Evolutionary conservation across 1,140 invertebrate genomes (phyloP).

Genomic region (Polypedilum vanderplanki): DNA sequence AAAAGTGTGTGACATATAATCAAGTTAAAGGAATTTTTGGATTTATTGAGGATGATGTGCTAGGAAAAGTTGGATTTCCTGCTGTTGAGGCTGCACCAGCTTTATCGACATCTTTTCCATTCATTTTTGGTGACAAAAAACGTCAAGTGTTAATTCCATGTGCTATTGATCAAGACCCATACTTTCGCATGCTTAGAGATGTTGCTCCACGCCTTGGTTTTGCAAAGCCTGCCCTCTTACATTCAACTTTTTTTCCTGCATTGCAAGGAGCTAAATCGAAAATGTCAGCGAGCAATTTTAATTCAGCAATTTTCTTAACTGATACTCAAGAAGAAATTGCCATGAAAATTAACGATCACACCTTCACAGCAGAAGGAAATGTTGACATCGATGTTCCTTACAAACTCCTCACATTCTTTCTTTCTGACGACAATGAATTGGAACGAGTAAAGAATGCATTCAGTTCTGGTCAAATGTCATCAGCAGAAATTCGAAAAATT

Average conservation of each 20-base stretch:
- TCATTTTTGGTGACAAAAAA: constrained; percentile 82
- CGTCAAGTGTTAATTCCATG: constrained; percentile 90
- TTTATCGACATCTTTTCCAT: constrained; percentile 90
- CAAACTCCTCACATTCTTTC: constrained; percentile 92
- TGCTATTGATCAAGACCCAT: constrained; percentile 99
- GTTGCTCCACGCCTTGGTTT: constrained; percentile 83
- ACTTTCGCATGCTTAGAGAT: constrained; percentile 97
- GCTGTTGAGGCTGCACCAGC: constrained; percentile 94
- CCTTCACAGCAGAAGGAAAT: constrained; percentile 96
- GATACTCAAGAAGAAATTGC: constrained; percentile 96
- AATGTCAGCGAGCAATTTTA: constrained; percentile 94
- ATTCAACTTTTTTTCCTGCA: constrained; percentile 93
- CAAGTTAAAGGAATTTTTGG: constrained; percentile 98
- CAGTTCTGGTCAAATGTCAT: constrained; percentile 80
- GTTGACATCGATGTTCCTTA: constrained; percentile 94
- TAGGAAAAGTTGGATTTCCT: constrained; percentile 96
- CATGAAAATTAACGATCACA: constrained; percentile 98
- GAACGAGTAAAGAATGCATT: constrained; percentile 79
- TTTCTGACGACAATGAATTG: constrained; percentile 88
- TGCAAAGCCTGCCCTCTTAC: constrained; percentile 89
- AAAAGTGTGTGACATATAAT: constrained; percentile 92
- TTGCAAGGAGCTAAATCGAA: constrained; percentile 95
- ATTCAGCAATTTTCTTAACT: constrained; percentile 89
- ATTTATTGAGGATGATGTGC: constrained; percentile 89
- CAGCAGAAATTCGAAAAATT: constrained; percentile 90